phyloP scores from a whole-genome alignment of 64 coral and sea anemone species.

The Astreopora myriophthalma region DNA sequence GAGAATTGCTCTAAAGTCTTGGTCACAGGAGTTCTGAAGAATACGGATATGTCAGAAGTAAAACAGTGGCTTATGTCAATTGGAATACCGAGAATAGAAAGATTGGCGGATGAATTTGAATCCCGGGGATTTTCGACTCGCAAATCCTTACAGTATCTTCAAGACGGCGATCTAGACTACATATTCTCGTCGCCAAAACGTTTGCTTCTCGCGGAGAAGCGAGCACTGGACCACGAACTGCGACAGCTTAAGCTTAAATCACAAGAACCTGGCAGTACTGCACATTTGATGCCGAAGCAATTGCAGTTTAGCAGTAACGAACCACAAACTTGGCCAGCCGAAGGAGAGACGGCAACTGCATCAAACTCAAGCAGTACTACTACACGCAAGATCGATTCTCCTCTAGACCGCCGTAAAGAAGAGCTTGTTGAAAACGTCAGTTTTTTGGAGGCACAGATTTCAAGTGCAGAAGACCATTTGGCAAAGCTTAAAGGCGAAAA shows the following conservation, averaged over 20 bases:
- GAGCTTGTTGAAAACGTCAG: too few species aligned
- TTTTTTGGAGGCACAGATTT: too few species aligned
- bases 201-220: constrained; percentile 38
- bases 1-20: not conserved
- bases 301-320: too few species aligned
- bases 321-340: too few species aligned
- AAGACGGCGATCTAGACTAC: constrained; percentile 40
- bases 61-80: constrained; percentile 49
- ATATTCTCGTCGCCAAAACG: constrained; percentile 27
- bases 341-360: too few species aligned
- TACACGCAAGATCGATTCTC: too few species aligned
- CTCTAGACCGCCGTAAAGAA: too few species aligned
- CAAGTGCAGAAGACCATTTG: too few species aligned
- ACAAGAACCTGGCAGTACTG: not conserved
- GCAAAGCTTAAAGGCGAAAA: too few species aligned
- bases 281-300: too few species aligned
- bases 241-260: not conserved
- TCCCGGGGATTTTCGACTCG: constrained; percentile 14
- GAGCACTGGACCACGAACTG: not conserved
- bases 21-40: not conserved
- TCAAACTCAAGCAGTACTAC: too few species aligned
- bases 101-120: constrained; percentile 12
- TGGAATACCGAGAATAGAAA: constrained; percentile 52
- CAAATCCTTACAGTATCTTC: constrained; percentile 5
- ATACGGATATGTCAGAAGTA: constrained; percentile 39